These are phyloP conservation scores for Montipora capricornis DNA, from an alignment of 64 coral and sea anemone species.

Conservation along the genomic window DNA sequence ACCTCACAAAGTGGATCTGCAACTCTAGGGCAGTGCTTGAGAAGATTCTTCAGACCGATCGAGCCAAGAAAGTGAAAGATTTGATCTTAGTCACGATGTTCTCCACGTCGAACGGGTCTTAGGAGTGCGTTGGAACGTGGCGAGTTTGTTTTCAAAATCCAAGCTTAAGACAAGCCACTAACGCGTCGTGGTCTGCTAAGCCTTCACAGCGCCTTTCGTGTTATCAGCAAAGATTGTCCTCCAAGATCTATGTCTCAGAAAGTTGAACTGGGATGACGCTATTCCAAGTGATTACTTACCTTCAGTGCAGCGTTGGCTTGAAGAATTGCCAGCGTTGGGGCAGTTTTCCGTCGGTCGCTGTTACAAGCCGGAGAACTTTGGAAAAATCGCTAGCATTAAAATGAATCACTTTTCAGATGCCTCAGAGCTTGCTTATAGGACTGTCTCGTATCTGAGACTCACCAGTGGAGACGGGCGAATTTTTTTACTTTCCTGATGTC, in stretches of 20 bases:
- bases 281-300: not conserved
- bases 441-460: conserved; percentile 4
- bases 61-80: not conserved
- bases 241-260: not conserved
- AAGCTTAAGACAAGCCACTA: not conserved
- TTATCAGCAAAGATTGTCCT: not conserved
- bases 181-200: not conserved
- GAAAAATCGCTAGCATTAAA: not conserved
- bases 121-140: not conserved
- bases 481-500: not conserved
- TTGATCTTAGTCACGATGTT: not conserved
- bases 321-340: not conserved
- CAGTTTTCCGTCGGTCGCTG: not conserved
- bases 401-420: conserved; percentile 26
- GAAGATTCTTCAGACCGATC: not conserved
- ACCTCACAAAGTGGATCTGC: not conserved
- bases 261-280: not conserved
- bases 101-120: not conserved
- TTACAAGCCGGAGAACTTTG: too few relatives aligned
- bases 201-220: not conserved
- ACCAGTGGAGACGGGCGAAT: not conserved
- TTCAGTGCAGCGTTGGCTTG: not conserved
- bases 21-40: not conserved
- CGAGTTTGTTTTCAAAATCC: not conserved
- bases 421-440: not conserved